These are phyloP conservation scores for Anticlea derivata DNA, from an alignment of 2,888 invertebrate genomes.

Conservation along the genomic window DNA sequence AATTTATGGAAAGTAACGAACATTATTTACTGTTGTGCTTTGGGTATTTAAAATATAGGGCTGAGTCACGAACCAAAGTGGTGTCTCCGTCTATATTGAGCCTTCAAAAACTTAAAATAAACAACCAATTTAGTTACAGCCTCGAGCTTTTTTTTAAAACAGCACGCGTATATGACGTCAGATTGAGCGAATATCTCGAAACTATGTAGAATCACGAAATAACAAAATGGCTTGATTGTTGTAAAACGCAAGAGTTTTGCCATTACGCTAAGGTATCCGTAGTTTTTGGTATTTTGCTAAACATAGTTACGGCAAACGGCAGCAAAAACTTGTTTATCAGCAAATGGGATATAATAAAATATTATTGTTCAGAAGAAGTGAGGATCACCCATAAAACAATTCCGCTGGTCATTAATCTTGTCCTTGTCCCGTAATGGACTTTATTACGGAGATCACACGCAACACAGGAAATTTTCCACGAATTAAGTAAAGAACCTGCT, in stretches of 20 bases:
- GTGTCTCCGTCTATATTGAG: too few species aligned
- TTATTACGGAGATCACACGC: slow-evolving; percentile 33
- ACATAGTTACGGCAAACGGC: not conserved
- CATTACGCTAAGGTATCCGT: not conserved
- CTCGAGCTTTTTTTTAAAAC: too few species aligned
- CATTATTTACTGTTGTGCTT: slow-evolving; percentile 13
- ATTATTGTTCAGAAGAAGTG: slow-evolving; percentile 14
- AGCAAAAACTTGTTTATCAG: slow-evolving; percentile 7
- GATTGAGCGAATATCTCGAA: too few species aligned
- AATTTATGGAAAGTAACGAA: slow-evolving; percentile 16
- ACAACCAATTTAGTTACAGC: too few species aligned
- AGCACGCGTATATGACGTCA: too few species aligned
- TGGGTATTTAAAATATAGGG: slow-evolving; percentile 2
- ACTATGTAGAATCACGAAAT: too few species aligned
- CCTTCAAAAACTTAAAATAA: too few species aligned
- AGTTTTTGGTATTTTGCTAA: slow-evolving; percentile 4
- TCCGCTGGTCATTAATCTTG: slow-evolving; percentile 33
- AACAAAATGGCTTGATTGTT: too few species aligned
- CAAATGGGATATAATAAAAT: slow-evolving; percentile 11
- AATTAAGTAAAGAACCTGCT: slow-evolving; percentile 19
- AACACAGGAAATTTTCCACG: slow-evolving; percentile 26
- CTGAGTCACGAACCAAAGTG: not conserved
- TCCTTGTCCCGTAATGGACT: slow-evolving; percentile 32
- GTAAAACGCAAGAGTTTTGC: too few species aligned
- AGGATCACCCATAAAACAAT: slow-evolving; percentile 25